phyloP scores from a whole-genome alignment of 2,113 vertebrate species.

The Lycaon pictus region DNA sequence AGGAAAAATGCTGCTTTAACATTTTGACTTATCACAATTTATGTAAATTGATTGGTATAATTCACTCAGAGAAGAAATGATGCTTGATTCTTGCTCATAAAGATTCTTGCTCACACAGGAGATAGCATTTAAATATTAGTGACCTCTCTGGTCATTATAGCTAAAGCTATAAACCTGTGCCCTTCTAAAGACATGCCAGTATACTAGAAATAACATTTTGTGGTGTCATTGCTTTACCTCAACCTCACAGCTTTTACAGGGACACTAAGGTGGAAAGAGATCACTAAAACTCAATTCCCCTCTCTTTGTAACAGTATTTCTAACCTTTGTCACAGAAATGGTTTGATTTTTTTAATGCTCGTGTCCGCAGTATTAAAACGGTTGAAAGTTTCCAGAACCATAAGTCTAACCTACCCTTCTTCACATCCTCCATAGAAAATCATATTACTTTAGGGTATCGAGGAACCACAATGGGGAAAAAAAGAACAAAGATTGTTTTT shows the following conservation, averaged over 20 bases:
- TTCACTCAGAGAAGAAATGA: not conserved
- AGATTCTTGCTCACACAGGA: not conserved
- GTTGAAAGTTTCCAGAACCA: slow-evolving; percentile 58
- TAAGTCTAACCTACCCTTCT: slow-evolving; percentile 20
- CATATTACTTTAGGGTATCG: slow-evolving; percentile 62
- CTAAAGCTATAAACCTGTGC: not conserved
- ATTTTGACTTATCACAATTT: not conserved
- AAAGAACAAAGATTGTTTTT: slow-evolving; percentile 76
- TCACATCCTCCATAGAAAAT: slow-evolving; percentile 54
- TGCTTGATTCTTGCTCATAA: not conserved
- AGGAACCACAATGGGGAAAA: not conserved
- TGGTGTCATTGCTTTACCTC: not conserved
- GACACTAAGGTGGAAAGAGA: not conserved
- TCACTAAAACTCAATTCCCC: not conserved
- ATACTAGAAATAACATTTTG: not conserved
- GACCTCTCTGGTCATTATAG: not conserved
- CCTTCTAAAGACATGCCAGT: not conserved
- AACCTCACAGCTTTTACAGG: not conserved
- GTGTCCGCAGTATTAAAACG: slow-evolving; percentile 47
- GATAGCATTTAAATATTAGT: not conserved
- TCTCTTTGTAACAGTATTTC: slow-evolving; percentile 21
- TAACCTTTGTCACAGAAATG: slow-evolving; percentile 24
- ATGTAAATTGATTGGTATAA: not conserved
- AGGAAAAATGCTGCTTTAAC: not conserved
- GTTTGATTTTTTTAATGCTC: slow-evolving; percentile 29